Conservation (phyloP, 2,797 vertebrate genomes). For the Uromys caudimaculatus region DNA sequence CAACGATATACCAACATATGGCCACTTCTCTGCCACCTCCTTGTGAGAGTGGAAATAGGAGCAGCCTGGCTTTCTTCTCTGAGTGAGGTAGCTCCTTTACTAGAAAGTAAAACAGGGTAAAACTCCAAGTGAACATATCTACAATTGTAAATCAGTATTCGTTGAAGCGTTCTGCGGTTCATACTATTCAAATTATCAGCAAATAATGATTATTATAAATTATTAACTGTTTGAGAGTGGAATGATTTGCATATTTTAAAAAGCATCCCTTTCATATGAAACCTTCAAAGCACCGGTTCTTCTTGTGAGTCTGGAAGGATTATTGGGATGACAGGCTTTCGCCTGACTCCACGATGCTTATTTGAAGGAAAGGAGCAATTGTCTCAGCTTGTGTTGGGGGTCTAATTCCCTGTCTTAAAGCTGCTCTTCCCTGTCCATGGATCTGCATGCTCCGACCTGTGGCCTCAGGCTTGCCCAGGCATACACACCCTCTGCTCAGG, state of each 20-base stretch:
- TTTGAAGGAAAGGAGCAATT: constrained; percentile 10
- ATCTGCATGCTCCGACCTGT: constrained; percentile 55
- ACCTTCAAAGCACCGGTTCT: constrained; percentile 40
- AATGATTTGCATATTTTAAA: constrained; percentile 72
- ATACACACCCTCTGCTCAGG: neutral
- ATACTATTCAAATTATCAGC: constrained; percentile 76
- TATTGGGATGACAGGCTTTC: constrained; percentile 28
- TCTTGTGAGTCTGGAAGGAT: constrained; percentile 62
- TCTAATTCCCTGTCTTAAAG: constrained; percentile 11
- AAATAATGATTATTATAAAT: constrained; percentile 81
- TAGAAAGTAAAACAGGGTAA: constrained; percentile 37
- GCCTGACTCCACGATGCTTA: neutral
- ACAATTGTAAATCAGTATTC: constrained; percentile 53
- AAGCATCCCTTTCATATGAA: constrained; percentile 48
- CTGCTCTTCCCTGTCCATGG: neutral
- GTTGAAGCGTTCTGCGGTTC: neutral
- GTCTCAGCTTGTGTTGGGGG: constrained; percentile 60
- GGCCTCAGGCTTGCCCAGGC: constrained; percentile 51
- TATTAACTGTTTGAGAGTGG: constrained; percentile 78
- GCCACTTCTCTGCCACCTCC: neutral
- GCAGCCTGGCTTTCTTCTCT: neutral
- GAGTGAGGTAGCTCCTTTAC: neutral
- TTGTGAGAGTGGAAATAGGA: neutral
- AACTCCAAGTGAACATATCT: neutral
- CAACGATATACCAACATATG: neutral